Evolutionary conservation across 2,113 vertebrate species (phyloP).

Genomic region (Istiophorus platypterus): DNA sequence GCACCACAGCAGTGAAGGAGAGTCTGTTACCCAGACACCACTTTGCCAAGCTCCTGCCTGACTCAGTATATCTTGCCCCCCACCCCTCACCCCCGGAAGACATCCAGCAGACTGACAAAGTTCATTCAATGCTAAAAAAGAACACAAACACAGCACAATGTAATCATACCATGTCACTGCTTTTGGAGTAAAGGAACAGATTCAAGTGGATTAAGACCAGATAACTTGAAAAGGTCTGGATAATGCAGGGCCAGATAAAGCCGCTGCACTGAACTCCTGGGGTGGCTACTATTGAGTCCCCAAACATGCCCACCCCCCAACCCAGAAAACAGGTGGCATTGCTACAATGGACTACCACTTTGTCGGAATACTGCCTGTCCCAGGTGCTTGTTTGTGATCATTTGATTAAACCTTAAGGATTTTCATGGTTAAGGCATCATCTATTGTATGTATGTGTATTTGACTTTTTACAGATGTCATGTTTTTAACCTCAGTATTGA

Average conservation of each 20-base stretch:
- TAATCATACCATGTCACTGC: not conserved
- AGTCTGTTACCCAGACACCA: constrained; percentile 1
- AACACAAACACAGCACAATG: not conserved
- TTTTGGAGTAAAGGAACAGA: not conserved
- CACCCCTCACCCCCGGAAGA: not conserved
- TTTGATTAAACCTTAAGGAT: not conserved
- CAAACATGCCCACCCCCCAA: not conserved
- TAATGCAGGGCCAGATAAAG: not conserved
- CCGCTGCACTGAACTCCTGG: not conserved
- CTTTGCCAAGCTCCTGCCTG: constrained; percentile 46
- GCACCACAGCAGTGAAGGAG: constrained; percentile 38
- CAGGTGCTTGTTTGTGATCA: not conserved
- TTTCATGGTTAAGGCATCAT: not conserved
- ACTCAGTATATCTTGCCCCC: constrained; percentile 9
- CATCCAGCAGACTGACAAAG: not conserved
- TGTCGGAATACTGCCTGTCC: not conserved
- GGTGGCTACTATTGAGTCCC: not conserved
- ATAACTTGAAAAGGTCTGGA: not conserved
- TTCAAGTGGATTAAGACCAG: not conserved
- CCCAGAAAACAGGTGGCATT: not conserved
- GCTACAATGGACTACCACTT: not conserved
- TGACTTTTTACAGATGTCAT: not conserved
- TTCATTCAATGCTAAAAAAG: not conserved
- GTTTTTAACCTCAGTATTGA: not conserved
- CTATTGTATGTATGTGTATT: not conserved